Conservation (phyloP, 1,140 invertebrate species). For the honey bee (Apis mellifera) region Amel_HAv3.1 CM009934.2:11613501-11614000, state of each 20-base stretch:
- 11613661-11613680: constrained; percentile 30
- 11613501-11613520: neutral
- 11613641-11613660: neutral
- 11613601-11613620: constrained; percentile 6
- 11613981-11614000: constrained; percentile 44
- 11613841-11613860: constrained; percentile 60
- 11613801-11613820: constrained; percentile 46
- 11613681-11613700: constrained; percentile 9
- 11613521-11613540: neutral
- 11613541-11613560: neutral
- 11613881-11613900: constrained; percentile 62
- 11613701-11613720: constrained; percentile 23
- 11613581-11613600: neutral
- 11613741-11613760: neutral
- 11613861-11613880: constrained; percentile 65
- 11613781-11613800: constrained; percentile 64
- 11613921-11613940: constrained; percentile 40
- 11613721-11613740: neutral
- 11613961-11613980: constrained; percentile 56
- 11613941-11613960: constrained; percentile 63
- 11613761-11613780: constrained; percentile 55
- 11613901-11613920: constrained; percentile 37
- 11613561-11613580: neutral
- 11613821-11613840: neutral
- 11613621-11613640: constrained; percentile 7